phyloP scores from a whole-genome alignment of 2,888 invertebrate genomes.

The Eucera pruinosa region DNA sequence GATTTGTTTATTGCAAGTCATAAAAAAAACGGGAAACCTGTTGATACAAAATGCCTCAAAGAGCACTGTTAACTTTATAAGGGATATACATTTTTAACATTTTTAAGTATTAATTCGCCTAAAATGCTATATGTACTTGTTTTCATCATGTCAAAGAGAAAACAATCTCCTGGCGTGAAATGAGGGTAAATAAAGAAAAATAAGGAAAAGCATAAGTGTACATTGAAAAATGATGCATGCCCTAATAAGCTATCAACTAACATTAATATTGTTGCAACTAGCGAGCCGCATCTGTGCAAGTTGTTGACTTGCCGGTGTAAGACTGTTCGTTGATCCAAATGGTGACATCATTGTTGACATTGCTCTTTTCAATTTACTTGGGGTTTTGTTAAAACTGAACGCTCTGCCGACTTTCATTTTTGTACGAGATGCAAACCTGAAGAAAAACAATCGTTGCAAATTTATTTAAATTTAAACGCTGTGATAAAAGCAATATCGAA shows the following conservation, averaged over 20 bases:
- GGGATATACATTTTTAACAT: slow-evolving; percentile 48
- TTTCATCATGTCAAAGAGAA: slow-evolving; percentile 22
- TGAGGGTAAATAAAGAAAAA: slow-evolving; percentile 63
- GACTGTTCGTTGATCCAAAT: slow-evolving; percentile 93
- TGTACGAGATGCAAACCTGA: slow-evolving; percentile 91
- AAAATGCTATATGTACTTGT: neutral
- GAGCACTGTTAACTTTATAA: slow-evolving; percentile 55
- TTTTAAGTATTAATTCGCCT: neutral
- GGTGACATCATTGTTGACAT: slow-evolving; percentile 98
- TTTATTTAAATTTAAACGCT: slow-evolving; percentile 14
- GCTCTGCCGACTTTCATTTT: slow-evolving; percentile 96
- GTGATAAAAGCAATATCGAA: slow-evolving; percentile 48
- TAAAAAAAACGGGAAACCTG: slow-evolving; percentile 28
- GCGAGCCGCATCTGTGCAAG: slow-evolving; percentile 94
- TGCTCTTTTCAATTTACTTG: slow-evolving; percentile 95
- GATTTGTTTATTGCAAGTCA: slow-evolving; percentile 21
- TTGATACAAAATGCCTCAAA: slow-evolving; percentile 43
- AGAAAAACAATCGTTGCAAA: slow-evolving; percentile 55
- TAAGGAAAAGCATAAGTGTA: slow-evolving; percentile 30
- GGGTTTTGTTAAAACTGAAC: slow-evolving; percentile 97
- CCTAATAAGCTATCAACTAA: slow-evolving; percentile 85
- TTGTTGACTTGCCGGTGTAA: slow-evolving; percentile 91
- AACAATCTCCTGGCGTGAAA: slow-evolving; percentile 67
- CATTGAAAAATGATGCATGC: slow-evolving; percentile 38
- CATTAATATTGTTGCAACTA: slow-evolving; percentile 94